Evolutionary conservation across 2,113 vertebrate species (phyloP).

Genomic region (Scomber colias): DNA sequence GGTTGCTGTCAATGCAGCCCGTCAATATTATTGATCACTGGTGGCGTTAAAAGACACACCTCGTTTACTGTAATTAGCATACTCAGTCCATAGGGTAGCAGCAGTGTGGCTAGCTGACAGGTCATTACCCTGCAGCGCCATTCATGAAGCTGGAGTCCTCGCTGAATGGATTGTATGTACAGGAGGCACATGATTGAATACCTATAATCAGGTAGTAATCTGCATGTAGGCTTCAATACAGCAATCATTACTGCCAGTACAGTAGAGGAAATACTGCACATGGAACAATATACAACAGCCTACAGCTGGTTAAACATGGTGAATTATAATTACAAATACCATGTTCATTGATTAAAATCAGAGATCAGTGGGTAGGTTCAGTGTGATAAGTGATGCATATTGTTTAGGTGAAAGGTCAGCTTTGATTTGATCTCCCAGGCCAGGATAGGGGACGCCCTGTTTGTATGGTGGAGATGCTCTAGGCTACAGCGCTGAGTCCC

Average conservation of each 20-base stretch:
- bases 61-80: constrained; percentile 46
- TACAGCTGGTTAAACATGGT: not conserved
- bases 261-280: not conserved
- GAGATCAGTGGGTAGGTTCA: not conserved
- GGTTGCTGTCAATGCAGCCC: constrained; percentile 25
- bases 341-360: not conserved
- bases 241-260: not conserved
- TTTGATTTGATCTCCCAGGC: too few species aligned
- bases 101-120: constrained; percentile 17
- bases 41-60: constrained; percentile 20
- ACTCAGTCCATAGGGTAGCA: constrained; percentile 20
- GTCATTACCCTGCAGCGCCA: constrained; percentile 21
- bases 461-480: too few species aligned
- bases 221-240: not conserved
- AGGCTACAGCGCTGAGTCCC: not conserved
- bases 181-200: constrained; percentile 32
- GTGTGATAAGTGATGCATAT: too few species aligned
- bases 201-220: constrained; percentile 33
- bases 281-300: not conserved
- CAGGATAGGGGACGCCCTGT: too few species aligned
- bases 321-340: not conserved
- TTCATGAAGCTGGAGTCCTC: not conserved
- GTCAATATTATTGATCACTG: constrained; percentile 65
- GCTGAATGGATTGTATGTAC: constrained; percentile 12
- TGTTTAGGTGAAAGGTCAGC: too few species aligned